A percentile compares a stretch with the other conserved stretches of the same genome.
phyloP scores from a whole-genome alignment of 2,888 invertebrate genomes.

The Lypha dubia region DNA sequence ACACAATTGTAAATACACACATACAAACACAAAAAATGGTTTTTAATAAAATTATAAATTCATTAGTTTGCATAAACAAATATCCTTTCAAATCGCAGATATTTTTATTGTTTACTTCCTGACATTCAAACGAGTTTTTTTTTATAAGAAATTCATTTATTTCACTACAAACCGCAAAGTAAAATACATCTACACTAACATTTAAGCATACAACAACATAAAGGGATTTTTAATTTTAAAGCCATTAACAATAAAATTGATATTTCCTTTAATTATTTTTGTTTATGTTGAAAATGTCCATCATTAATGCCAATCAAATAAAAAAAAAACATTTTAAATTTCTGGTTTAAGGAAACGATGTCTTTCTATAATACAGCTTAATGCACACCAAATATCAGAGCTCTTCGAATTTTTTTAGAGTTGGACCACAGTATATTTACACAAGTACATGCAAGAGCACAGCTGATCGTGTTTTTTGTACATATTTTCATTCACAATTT shows the following conservation, averaged over 20 bases:
- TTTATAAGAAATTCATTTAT: constrained; percentile 40
- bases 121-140: constrained; percentile 48
- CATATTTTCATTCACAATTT: no score
- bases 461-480: no score
- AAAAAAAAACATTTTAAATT: no score
- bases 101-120: constrained; percentile 30
- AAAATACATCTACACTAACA: neutral
- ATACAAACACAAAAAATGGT: neutral
- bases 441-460: no score
- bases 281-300: constrained; percentile 7
- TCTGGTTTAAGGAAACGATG: no score
- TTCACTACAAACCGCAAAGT: constrained; percentile 17
- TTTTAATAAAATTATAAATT: constrained; percentile 52
- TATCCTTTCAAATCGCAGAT: constrained; percentile 39
- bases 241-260: constrained; percentile 19
- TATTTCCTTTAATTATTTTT: neutral
- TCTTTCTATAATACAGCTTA: no score
- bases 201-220: neutral
- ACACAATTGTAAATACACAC: neutral
- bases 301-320: no score
- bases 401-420: no score
- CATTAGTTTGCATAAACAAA: constrained; percentile 43
- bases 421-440: no score
- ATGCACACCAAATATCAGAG: no score
- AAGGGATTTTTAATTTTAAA: constrained; percentile 24